Conservation (phyloP, 1,140 invertebrate genomes). For the Scylla paramamosain region DNA sequence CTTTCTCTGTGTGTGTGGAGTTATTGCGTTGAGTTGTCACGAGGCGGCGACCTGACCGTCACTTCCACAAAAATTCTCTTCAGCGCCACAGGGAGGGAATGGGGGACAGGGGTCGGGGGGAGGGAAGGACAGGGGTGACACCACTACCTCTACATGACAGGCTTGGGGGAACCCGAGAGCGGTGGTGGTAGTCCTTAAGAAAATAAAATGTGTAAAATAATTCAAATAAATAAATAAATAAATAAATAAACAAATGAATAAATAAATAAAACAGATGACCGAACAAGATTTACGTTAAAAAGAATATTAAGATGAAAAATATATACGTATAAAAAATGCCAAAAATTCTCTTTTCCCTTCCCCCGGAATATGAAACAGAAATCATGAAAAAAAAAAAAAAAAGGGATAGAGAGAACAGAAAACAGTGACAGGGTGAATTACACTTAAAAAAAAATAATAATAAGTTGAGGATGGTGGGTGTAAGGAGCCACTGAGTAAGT, state of each 20-base stretch:
- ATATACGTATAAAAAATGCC: not conserved
- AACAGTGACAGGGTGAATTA: not conserved
- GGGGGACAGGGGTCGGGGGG: not conserved
- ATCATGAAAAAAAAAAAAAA: slow-evolving; percentile 3
- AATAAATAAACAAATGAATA: not conserved
- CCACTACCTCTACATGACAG: slow-evolving; percentile 17
- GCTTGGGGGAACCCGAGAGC: not conserved
- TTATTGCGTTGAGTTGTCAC: slow-evolving; percentile 51
- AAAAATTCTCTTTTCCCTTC: not conserved
- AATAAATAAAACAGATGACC: not conserved
- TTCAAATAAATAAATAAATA: not conserved
- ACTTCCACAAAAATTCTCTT: slow-evolving; percentile 68
- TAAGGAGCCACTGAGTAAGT: not conserved
- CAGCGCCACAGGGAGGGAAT: not conserved
- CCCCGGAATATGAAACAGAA: not conserved
- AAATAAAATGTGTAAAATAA: not conserved
- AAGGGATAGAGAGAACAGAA: not conserved
- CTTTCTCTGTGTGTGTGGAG: not conserved
- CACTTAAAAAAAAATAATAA: not conserved
- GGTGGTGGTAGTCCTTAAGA: slow-evolving; percentile 9
- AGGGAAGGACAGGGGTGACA: not conserved
- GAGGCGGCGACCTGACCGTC: slow-evolving; percentile 34
- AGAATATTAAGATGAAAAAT: not conserved
- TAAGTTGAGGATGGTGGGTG: not conserved
- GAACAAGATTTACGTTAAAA: not conserved